A percentile compares a stretch with the other conserved stretches of the same genome.
These are phyloP conservation scores for Zootermopsis nevadensis DNA, from an alignment of 2,888 invertebrate species.

Conservation along the genomic window DNA sequence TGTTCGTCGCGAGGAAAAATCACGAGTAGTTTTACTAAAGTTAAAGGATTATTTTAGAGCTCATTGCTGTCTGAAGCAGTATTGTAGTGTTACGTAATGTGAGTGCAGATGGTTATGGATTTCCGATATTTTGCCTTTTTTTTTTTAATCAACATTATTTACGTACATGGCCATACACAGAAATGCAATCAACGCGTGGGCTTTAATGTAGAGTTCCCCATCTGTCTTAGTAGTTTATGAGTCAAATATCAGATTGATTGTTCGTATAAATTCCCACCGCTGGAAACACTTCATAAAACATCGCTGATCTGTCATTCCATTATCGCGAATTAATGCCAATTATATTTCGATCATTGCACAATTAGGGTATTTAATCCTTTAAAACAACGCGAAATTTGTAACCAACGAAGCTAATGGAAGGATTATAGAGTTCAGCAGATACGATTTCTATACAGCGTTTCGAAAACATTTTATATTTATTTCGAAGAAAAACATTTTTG, in stretches of 20 bases:
- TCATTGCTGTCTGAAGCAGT: too few species aligned
- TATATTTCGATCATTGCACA: slow-evolving; percentile 32
- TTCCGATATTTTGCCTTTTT: neutral
- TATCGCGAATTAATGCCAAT: slow-evolving; percentile 31
- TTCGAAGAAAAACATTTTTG: neutral
- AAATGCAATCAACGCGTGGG: neutral
- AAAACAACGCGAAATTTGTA: slow-evolving; percentile 27
- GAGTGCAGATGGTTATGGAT: neutral
- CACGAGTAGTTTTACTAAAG: too few species aligned
- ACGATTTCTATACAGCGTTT: slow-evolving; percentile 21
- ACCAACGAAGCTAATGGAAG: slow-evolving; percentile 3
- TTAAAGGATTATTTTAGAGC: too few species aligned
- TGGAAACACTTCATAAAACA: neutral
- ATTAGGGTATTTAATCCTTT: slow-evolving; percentile 20
- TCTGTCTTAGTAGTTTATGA: slow-evolving; percentile 27
- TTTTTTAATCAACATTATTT: neutral
- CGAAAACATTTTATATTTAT: neutral
- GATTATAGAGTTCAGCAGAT: slow-evolving; percentile 9
- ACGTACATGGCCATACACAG: neutral
- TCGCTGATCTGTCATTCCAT: neutral
- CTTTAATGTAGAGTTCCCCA: neutral
- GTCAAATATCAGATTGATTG: slow-evolving; percentile 4
- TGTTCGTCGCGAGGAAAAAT: too few species aligned
- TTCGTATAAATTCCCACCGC: neutral
- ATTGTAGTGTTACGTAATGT: neutral